These are phyloP conservation scores for Megalops cyprinoides DNA, from an alignment of 2,797 vertebrate species.

Conservation along the genomic window DNA sequence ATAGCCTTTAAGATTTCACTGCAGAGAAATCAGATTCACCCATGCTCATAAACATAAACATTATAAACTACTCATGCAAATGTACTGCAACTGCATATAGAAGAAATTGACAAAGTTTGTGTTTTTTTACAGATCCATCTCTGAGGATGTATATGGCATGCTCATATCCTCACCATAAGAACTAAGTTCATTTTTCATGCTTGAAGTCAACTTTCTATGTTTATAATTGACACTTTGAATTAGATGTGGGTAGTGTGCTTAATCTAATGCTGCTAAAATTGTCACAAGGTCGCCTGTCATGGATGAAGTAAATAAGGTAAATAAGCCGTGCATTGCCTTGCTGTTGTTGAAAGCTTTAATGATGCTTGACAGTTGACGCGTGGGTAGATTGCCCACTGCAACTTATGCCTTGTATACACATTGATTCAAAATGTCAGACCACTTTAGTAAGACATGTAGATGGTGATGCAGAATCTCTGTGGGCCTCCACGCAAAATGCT, in stretches of 20 bases:
- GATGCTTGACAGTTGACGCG: neutral
- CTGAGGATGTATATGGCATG: neutral
- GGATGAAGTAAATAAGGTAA: neutral
- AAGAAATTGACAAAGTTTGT: neutral
- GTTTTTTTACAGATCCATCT: neutral
- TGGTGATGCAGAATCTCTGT: neutral
- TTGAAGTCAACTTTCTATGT: neutral
- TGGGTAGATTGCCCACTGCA: neutral
- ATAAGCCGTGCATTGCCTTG: neutral
- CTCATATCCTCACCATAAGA: neutral
- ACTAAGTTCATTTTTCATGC: neutral
- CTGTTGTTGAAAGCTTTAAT: neutral
- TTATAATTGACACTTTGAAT: constrained; percentile 13
- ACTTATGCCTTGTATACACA: neutral
- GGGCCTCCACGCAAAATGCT: neutral
- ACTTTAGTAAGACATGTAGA: neutral
- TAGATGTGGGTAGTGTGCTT: neutral
- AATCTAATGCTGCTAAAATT: neutral
- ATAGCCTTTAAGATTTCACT: too few species aligned
- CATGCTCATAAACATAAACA: too few species aligned
- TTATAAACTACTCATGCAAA: too few species aligned
- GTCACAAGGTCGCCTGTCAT: neutral
- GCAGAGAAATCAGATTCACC: too few species aligned
- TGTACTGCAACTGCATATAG: neutral
- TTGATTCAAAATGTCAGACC: neutral